These are phyloP conservation scores for Oconnorella tubifera DNA, from an alignment of 2,888 invertebrate species.

Conservation along the genomic window DNA sequence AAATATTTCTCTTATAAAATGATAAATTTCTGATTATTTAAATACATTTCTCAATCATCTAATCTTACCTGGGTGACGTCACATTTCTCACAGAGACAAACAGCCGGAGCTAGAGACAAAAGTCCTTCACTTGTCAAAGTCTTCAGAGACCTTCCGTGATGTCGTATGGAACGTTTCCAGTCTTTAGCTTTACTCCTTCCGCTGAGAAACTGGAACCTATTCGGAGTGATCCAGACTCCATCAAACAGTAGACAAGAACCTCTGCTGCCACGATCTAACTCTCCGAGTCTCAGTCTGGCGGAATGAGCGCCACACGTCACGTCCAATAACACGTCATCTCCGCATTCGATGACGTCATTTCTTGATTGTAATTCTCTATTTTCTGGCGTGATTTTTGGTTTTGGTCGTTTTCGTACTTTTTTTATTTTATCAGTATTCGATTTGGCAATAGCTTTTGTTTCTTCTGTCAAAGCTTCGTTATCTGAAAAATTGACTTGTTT, in stretches of 20 bases:
- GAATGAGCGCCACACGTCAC: slow-evolving; percentile 53
- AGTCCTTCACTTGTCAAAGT: slow-evolving; percentile 57
- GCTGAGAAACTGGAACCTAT: slow-evolving; percentile 59
- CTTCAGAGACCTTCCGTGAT: slow-evolving; percentile 58
- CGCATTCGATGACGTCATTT: slow-evolving; percentile 1
- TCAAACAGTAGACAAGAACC: slow-evolving; percentile 57
- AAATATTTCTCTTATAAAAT: too few relatives aligned
- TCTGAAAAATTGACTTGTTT: too few relatives aligned
- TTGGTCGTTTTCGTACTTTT: too few relatives aligned
- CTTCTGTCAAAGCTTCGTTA: too few relatives aligned
- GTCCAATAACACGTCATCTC: slow-evolving; percentile 41
- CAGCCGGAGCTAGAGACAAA: slow-evolving; percentile 55
- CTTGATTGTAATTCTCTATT: too few relatives aligned
- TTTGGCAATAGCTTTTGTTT: too few relatives aligned
- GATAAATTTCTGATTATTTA: too few relatives aligned
- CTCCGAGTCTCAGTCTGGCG: slow-evolving; percentile 52
- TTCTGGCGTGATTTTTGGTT: too few relatives aligned
- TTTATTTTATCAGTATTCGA: too few relatives aligned
- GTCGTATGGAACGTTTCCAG: slow-evolving; percentile 58
- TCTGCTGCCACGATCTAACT: slow-evolving; percentile 57
- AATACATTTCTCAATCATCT: too few relatives aligned
- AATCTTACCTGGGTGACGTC: not conserved
- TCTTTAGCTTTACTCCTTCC: slow-evolving; percentile 60
- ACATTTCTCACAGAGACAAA: slow-evolving; percentile 48
- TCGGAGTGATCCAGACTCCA: slow-evolving; percentile 58